phyloP scores from a whole-genome alignment of 2,113 vertebrate species.

The Phodopus roborovskii region DNA sequence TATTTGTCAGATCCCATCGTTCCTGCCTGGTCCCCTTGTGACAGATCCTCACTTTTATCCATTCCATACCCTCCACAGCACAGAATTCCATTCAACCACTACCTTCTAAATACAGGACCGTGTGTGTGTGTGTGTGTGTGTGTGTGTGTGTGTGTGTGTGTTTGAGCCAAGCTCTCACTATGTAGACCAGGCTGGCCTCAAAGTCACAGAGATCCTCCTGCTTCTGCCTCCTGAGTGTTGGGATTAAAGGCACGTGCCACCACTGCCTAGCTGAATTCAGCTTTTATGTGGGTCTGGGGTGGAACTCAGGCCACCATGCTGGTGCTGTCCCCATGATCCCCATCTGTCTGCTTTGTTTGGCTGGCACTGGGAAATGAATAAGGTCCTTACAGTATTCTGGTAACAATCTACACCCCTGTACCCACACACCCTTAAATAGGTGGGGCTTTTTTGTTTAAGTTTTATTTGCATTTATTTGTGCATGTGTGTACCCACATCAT shows the following conservation, averaged over 20 bases:
- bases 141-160: not conserved
- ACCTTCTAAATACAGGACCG: not conserved
- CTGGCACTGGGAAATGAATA: not conserved
- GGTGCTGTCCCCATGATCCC: not conserved
- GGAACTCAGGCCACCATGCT: not conserved
- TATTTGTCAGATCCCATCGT: not conserved
- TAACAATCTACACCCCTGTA: no score
- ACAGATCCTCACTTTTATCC: not conserved
- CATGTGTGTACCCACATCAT: not conserved
- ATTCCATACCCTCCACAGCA: not conserved
- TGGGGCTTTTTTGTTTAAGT: not conserved
- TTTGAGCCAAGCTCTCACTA: not conserved
- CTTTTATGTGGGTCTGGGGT: not conserved
- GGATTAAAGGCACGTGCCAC: not conserved
- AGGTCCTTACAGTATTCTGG: not conserved
- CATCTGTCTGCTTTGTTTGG: not conserved
- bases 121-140: not conserved
- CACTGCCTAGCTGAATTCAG: not conserved
- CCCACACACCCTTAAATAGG: not conserved
- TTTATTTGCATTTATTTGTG: not conserved
- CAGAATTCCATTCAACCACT: not conserved
- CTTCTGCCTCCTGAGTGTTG: not conserved
- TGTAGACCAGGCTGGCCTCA: not conserved
- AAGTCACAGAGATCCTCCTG: not conserved
- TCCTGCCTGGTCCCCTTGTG: not conserved